Base-by-base conservation (phyloP, 2,113 vertebrate genomes). In the Maylandia zebra region DNA sequence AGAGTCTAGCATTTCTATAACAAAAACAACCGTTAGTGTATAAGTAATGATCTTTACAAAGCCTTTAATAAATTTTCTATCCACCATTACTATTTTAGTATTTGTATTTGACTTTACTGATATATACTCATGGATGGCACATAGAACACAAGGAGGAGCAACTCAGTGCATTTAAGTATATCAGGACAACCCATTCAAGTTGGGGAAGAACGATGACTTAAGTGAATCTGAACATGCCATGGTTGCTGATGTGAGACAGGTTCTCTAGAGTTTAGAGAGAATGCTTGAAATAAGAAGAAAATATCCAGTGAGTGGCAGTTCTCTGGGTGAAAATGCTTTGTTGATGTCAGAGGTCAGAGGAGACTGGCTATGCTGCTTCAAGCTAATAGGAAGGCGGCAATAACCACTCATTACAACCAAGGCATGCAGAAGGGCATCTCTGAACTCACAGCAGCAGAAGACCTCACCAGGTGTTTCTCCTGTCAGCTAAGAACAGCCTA, bases 331-430 rank as follows among this genome's bases (percentile, higher is more conserved):
- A 66, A 66, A 66, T 38, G 41, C 41, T 27, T 48, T 74, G 22
- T 71, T 71, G 66, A 43, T 71, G 8, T 74, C 66, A 74, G 13
- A 71, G 66, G 66, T 24, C 66, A 74, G 22, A 74, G n/a, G n/a
- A 24, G 8, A 45, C 9, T 74, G 22, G 22, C 69, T 22, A 74
- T 13, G 22, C 8, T 45, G 38, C 41, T 74, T 74, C 14, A 17
- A 45, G 22, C 41, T 5, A 27, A 7, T 30, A 7, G 41, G 41
- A 45, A 74, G 22, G 69, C 1, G 10, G 6, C 41, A 48, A 19
- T 76, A 48, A 76, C 69, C 14, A 76, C 24, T 30, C 5, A 1
- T 76, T 48, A 48, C 14, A 76, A 48, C 24, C 41, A 76, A 8
- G 14, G 24, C 24, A 76, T 30, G 24, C 41, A 30, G 14, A 48